Evolutionary conservation across 2,113 vertebrate genomes (phyloP).

Genomic region (Heterotilapia buettikoferi): DNA sequence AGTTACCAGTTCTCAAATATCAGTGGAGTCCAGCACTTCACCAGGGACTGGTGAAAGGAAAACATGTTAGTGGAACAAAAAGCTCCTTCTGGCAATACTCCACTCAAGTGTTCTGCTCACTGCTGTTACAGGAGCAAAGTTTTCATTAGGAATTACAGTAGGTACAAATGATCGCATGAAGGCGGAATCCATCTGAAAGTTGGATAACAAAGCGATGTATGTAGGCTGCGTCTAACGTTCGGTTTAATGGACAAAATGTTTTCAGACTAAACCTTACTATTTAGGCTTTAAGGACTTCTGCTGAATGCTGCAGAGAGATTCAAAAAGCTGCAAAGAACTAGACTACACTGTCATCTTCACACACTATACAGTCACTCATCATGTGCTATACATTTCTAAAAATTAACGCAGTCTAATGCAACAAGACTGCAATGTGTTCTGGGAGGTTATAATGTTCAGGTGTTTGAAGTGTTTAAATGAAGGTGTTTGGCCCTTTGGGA

Average conservation of each 20-base stretch:
- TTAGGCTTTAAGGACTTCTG: not conserved
- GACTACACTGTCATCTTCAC: not conserved
- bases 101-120: conserved; percentile 47
- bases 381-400: not conserved
- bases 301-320: not conserved
- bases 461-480: not conserved
- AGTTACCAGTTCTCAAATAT: conserved; percentile 76
- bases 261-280: not conserved
- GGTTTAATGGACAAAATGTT: not conserved
- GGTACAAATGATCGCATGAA: conserved; percentile 13
- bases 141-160: conserved; percentile 44
- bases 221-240: not conserved
- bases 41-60: conserved; percentile 65
- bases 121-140: conserved; percentile 52
- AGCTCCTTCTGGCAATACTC: conserved; percentile 61
- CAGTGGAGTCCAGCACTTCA: conserved; percentile 77
- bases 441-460: not conserved
- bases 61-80: conserved; percentile 63
- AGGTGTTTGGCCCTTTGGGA: not conserved
- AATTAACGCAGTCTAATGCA: not conserved
- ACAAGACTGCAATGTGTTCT: not conserved
- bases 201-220: not conserved
- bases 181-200: not conserved
- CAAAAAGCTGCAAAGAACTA: not conserved
- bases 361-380: not conserved